Evolutionary conservation across 2,888 invertebrate genomes (phyloP), one percentile per base, ranked within the genome.

Genomic region (Liodrosophila aerea): DNA sequence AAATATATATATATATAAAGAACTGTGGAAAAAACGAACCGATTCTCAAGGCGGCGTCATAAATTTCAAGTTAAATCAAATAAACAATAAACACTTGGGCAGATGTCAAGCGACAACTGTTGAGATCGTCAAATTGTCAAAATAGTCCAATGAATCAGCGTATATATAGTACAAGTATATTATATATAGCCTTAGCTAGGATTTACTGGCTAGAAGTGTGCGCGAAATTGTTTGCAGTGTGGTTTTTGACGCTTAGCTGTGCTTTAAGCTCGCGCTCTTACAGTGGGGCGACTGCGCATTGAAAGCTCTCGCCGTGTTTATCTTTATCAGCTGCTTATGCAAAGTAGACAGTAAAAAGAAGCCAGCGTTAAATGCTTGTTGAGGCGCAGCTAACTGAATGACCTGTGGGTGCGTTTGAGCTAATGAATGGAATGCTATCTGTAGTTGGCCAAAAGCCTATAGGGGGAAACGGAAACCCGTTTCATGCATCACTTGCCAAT

Each of bases 61-160:
- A 80, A 80, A 83, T 73, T 73, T 57, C 56, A 53, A 73, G 59
- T 67, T 76, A 70, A 67, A 76, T 76, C 59, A 83, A 65, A 73
- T 84, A 73, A 83, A 84, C 73, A 64, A n/a, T n/a, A n/a, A n/a
- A 83, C 80, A 83, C 80, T 63, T 58, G 50, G 41, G 18, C 44
- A 43, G 64, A 63, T 54, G 47, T 18, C 7, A 60, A 58, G 12
- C 7, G 64, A 46, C 68, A 78, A 62, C 78, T 75, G 73, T 64
- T 62, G 50, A 47, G 53, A 47, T 37, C 54, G 62, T 82, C 64
- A 56, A 62, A 62, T 31, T 43, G 57, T 62, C 47, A 71, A 54
- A 51, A 54, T 34, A 40, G 49, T n/a, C n/a, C 47, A 51, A 64
- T 27, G 44, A 53, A 45, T 33, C 45, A 46, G 51, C 46, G 45